Percentiles rank a stretch among this genome's conserved stretches.
phyloP scores from a whole-genome alignment of 2,888 invertebrate genomes.

The Axea sp. region DNA sequence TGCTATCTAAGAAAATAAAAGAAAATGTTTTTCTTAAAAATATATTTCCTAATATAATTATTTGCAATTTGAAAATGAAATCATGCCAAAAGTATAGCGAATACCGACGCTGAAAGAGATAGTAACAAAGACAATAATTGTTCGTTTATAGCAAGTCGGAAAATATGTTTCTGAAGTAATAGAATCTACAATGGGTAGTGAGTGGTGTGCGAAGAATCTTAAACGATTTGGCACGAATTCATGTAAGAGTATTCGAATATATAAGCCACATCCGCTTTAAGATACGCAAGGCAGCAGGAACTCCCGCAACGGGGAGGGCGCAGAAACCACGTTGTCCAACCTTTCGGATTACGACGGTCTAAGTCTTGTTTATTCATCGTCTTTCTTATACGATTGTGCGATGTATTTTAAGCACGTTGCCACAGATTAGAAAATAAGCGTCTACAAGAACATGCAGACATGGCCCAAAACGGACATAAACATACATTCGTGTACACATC shows the following conservation, averaged over 20 bases:
- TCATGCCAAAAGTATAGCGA: no score
- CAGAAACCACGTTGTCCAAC: slow-evolving; percentile 63
- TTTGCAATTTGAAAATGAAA: no score
- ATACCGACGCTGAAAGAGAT: no score
- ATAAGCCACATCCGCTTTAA: slow-evolving; percentile 49
- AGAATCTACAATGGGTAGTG: slow-evolving; percentile 33
- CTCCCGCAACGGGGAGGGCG: no score
- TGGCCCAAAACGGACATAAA: slow-evolving; percentile 14
- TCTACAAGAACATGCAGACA: slow-evolving; percentile 6
- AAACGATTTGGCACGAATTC: slow-evolving; percentile 58
- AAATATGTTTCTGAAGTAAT: slow-evolving; percentile 52
- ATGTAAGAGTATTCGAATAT: slow-evolving; percentile 25
- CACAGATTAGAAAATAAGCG: slow-evolving; percentile 60
- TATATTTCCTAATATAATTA: no score
- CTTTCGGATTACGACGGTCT: slow-evolving; percentile 65
- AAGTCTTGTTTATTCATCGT: slow-evolving; percentile 68
- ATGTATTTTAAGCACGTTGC: slow-evolving; percentile 31
- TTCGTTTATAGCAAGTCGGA: slow-evolving; percentile 32
- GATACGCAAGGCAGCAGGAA: no score
- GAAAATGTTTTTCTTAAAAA: no score
- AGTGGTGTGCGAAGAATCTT: slow-evolving; percentile 33
- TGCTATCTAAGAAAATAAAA: no score
- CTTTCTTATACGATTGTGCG: slow-evolving; percentile 60
- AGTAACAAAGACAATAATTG: slow-evolving; percentile 11
- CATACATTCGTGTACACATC: slow-evolving; percentile 9